These are phyloP conservation scores for Falco berigora DNA, from an alignment of 2,797 vertebrate genomes.

Conservation along the genomic window DNA sequence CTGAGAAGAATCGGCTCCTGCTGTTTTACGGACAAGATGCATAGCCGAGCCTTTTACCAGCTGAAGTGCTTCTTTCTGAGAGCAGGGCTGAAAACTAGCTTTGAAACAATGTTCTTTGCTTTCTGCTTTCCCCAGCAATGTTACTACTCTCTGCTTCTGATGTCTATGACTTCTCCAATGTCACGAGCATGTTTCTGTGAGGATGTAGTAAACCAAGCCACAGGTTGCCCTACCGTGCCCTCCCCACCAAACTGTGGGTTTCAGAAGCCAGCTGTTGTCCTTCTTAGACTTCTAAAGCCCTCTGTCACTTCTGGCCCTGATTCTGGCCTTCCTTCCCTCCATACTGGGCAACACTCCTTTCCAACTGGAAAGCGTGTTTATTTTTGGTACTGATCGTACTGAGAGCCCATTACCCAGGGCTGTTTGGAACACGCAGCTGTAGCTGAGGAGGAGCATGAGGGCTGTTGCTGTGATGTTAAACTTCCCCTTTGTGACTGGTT, in stretches of 20 bases:
- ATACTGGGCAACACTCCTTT: neutral
- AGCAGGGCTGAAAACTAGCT: neutral
- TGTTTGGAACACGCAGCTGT: neutral
- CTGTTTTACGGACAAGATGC: neutral
- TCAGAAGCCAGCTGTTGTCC: neutral
- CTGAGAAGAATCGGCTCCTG: neutral
- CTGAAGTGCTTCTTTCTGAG: neutral
- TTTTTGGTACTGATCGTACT: neutral
- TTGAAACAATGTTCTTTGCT: neutral
- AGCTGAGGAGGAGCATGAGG: neutral
- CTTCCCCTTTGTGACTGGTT: neutral
- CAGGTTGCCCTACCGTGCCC: neutral
- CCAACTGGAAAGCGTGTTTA: accelerated
- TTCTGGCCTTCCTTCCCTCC: neutral
- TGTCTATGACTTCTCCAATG: neutral
- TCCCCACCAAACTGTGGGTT: neutral
- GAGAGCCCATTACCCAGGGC: neutral
- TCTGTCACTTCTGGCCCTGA: neutral
- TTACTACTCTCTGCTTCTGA: neutral
- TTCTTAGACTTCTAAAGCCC: neutral
- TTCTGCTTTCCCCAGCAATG: neutral
- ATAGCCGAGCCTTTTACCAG: neutral
- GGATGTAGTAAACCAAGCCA: neutral
- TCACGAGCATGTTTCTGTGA: neutral
- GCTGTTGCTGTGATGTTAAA: neutral